A percentile compares a stretch with the other conserved stretches of the same genome.
Evolutionary conservation across 2,888 invertebrate genomes (phyloP).

Genomic region (Cylindroiulus punctatus): DNA sequence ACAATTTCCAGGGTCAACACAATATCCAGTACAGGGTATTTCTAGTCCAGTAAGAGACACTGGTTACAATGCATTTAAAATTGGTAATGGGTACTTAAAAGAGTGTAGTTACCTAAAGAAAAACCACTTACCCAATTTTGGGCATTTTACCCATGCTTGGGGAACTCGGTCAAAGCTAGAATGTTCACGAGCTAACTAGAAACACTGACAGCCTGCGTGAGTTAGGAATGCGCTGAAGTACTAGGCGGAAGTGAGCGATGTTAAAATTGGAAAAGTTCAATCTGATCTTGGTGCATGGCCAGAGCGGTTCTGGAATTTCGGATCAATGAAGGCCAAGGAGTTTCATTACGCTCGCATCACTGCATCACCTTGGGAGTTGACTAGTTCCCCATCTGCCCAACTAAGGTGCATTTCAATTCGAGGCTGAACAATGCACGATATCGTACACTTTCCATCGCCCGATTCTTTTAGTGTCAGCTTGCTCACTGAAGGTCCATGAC

Average conservation of each 20-base stretch:
- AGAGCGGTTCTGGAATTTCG: neutral
- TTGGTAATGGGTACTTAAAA: too few relatives aligned
- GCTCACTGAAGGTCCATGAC: neutral
- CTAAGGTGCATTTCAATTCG: neutral
- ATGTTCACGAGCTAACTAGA: too few relatives aligned
- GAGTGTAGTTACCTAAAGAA: too few relatives aligned
- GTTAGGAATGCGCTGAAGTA: too few relatives aligned
- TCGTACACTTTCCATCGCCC: neutral
- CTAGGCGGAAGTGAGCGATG: neutral
- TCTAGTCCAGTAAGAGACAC: too few relatives aligned
- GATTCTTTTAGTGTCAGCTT: neutral
- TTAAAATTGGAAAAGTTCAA: neutral
- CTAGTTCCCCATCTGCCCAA: neutral
- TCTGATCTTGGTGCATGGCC: neutral
- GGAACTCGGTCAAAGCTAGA: too few relatives aligned
- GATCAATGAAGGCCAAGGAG: neutral
- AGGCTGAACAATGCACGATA: slow-evolving; percentile 27
- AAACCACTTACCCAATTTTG: too few relatives aligned
- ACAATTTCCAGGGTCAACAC: too few relatives aligned
- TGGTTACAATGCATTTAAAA: too few relatives aligned
- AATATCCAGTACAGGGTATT: too few relatives aligned
- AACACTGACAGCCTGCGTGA: too few relatives aligned
- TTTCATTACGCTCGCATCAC: neutral
- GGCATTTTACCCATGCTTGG: too few relatives aligned
- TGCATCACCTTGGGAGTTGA: neutral